Percentiles rank a stretch among this genome's conserved stretches.
Evolutionary conservation across 2,888 invertebrate species (phyloP).

Genomic region (Choreutis nemorana): DNA sequence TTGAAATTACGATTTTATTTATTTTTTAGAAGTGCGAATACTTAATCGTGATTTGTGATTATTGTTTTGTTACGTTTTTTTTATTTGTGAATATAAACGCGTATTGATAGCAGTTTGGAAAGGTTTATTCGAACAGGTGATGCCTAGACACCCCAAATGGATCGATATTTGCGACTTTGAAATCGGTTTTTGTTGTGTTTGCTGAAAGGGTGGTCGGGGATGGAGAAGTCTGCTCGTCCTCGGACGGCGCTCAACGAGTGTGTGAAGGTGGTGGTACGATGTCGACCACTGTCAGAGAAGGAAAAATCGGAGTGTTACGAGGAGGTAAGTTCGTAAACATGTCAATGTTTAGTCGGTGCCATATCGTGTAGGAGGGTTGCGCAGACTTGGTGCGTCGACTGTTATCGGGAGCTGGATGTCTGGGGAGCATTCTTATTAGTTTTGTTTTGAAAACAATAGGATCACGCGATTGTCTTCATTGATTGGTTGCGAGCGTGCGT

Average conservation of each 20-base stretch:
- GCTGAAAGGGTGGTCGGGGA: slow-evolving; percentile 37
- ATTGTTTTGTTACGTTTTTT: slow-evolving; percentile 24
- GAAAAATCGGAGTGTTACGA: slow-evolving; percentile 79
- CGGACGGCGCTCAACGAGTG: slow-evolving; percentile 76
- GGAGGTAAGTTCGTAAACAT: slow-evolving; percentile 47
- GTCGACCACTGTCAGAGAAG: slow-evolving; percentile 91
- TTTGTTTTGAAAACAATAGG: neutral
- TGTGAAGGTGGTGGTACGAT: slow-evolving; percentile 96
- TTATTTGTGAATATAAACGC: neutral
- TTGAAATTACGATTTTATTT: slow-evolving; percentile 51
- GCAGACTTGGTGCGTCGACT: slow-evolving; percentile 34
- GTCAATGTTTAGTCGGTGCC: slow-evolving; percentile 25
- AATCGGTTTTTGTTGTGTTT: no score
- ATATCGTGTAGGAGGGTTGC: slow-evolving; percentile 16
- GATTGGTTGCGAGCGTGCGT: neutral
- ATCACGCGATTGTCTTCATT: neutral
- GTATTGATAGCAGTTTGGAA: slow-evolving; percentile 15
- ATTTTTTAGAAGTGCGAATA: slow-evolving; percentile 40
- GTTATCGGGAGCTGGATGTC: neutral
- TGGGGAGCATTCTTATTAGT: neutral
- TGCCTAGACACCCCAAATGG: slow-evolving; percentile 51
- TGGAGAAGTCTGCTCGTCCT: slow-evolving; percentile 60
- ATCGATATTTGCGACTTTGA: slow-evolving; percentile 61
- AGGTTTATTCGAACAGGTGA: slow-evolving; percentile 40
- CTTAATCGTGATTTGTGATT: slow-evolving; percentile 33